Evolutionary conservation across 1,140 invertebrate species (phyloP).

Genomic region (Drosophila pallidifrons): DNA sequence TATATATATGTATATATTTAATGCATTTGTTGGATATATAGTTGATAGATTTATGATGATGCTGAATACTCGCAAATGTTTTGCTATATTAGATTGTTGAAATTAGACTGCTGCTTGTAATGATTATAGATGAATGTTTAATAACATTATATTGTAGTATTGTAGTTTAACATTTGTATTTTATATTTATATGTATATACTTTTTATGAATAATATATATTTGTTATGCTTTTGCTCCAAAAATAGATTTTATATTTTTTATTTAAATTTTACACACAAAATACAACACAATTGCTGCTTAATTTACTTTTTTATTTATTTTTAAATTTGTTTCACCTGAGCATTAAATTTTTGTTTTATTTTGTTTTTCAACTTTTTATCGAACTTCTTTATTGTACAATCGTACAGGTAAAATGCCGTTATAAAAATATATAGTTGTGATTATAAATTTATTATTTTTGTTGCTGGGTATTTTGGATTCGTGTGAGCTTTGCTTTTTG

Average conservation of each 20-base stretch:
- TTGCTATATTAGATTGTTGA: constrained; percentile 5
- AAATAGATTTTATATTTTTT: constrained; percentile 67
- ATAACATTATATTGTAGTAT: constrained; percentile 31
- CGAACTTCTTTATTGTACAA: constrained; percentile 19
- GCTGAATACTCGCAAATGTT: constrained; percentile 12
- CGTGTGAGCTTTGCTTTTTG: constrained; percentile 16
- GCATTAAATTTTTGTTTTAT: constrained; percentile 46
- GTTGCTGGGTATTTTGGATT: neutral
- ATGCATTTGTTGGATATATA: constrained; percentile 38
- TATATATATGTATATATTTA: constrained; percentile 33
- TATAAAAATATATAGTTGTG: constrained; percentile 68
- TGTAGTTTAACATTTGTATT: constrained; percentile 15
- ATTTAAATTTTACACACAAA: constrained; percentile 73
- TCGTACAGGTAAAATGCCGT: constrained; percentile 62
- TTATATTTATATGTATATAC: constrained; percentile 12
- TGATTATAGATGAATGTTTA: constrained; percentile 31
- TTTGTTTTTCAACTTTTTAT: constrained; percentile 27
- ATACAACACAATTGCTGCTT: constrained; percentile 69
- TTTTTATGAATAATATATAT: constrained; percentile 31
- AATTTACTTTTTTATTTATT: constrained; percentile 17
- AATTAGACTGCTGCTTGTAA: constrained; percentile 29
- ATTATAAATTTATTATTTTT: constrained; percentile 17
- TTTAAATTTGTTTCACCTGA: constrained; percentile 59
- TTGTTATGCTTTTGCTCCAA: constrained; percentile 51
- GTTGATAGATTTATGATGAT: constrained; percentile 47